phyloP scores from a whole-genome alignment of 2,888 invertebrate genomes.

The Melanophora roralis region DNA sequence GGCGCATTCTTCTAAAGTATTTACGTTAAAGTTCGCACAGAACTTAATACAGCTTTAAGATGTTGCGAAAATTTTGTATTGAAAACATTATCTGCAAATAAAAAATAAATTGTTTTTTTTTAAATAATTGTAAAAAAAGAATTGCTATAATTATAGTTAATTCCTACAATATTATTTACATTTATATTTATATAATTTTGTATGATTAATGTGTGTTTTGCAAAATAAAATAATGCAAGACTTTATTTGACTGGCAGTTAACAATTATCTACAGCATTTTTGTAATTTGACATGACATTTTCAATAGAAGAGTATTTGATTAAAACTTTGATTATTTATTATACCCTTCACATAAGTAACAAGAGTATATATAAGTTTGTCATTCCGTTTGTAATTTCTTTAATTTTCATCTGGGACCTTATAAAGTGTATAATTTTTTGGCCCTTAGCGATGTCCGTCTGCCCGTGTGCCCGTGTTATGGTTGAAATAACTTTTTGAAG shows the following conservation, averaged over 20 bases:
- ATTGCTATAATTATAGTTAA: constrained; percentile 31
- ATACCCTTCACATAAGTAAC: no score
- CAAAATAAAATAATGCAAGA: constrained; percentile 3
- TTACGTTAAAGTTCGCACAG: constrained; percentile 32
- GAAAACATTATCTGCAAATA: constrained; percentile 44
- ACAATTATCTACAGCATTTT: constrained; percentile 48
- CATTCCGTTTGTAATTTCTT: no score
- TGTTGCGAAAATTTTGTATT: constrained; percentile 45
- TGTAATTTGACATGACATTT: constrained; percentile 57
- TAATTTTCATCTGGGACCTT: no score
- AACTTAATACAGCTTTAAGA: constrained; percentile 52
- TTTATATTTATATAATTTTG: no score
- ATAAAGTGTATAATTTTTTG: no score
- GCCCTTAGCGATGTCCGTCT: no score
- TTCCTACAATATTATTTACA: constrained; percentile 27
- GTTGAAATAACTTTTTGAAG: no score
- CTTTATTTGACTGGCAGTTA: constrained; percentile 37
- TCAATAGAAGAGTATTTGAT: constrained; percentile 18
- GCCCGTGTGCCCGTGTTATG: no score
- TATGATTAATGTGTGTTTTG: background rate
- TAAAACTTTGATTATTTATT: no score
- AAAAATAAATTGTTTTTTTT: background rate
- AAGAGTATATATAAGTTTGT: no score
- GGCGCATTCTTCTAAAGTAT: constrained; percentile 70
- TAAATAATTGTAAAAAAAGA: constrained; percentile 7